Base-by-base conservation (phyloP, 2,888 invertebrate species). In the Andrena haemorrhoa region DNA sequence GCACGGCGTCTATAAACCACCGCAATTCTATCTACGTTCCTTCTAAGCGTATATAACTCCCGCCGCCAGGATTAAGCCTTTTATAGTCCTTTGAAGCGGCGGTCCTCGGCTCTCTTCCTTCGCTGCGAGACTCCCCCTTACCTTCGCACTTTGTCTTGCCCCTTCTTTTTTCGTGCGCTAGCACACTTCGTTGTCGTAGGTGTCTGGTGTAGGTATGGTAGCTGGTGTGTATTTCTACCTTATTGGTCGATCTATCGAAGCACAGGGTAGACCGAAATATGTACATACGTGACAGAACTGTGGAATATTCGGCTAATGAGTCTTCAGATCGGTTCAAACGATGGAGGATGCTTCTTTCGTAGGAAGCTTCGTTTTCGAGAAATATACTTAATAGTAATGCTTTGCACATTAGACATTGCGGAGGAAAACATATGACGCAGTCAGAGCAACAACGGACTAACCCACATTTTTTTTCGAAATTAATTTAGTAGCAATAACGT, bases 1-100 rank as follows among this genome's bases (percentile, higher is more conserved):
- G 88, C 89, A 81, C 85, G 73, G 85, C 88, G 87, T 89, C 91
- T 90, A 91, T 90, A 89, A 92, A 91, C 91, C 90, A 90, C 90
- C 89, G 89, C 91, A 91, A 90, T 92, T 92, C 90, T 90, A 91
- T 90, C 90, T 88, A 83, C 88, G 85, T 87, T 84, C 85, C 82
- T 88, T 79, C 83, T 77, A 80, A 82, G 85, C 86, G 86, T 83
- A 85, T 89, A 90, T 86, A 89, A 89, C 90, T 90, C 86, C 80
- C 68, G 82, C 83, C 85, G 81, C 86, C 86, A 88, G 90, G 89
- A 91, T 91, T 90, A 90, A 90, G 88, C 87, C 90, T 91, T 91
- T 89, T 89, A 89, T 88, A 87, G 88, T 87, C 83, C 89, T 88
- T 88, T 81, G 82, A 87, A 84, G 86, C 81, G 86, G 84, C 84